Evolutionary conservation across 2,888 invertebrate species (phyloP).

Genomic region (Carterocephalus palaemon): DNA sequence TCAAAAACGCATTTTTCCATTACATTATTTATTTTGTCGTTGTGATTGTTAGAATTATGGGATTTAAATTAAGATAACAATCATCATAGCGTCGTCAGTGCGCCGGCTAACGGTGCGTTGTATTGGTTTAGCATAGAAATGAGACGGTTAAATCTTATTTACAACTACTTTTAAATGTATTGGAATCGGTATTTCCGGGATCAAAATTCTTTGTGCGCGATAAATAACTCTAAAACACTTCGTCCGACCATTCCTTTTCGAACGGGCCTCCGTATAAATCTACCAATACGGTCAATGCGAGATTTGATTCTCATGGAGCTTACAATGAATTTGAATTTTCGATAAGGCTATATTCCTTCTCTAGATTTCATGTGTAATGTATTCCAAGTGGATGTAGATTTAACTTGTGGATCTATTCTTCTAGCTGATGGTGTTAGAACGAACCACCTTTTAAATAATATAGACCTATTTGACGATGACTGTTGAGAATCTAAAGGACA

Average conservation of each 20-base stretch:
- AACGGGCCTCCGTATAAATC: constrained; percentile 12
- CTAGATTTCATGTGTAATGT: constrained; percentile 3
- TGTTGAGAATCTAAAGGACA: too few species aligned
- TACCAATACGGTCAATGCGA: neutral
- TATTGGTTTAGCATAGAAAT: constrained; percentile 27
- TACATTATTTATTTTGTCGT: constrained; percentile 6
- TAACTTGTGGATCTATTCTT: neutral
- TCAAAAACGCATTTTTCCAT: too few species aligned
- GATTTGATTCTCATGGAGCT: constrained; percentile 9
- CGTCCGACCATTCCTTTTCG: constrained; percentile 9
- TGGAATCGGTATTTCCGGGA: constrained; percentile 10
- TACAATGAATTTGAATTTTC: constrained; percentile 11
- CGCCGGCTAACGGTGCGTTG: constrained; percentile 8
- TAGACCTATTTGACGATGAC: too few species aligned
- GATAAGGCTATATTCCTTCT: constrained; percentile 8
- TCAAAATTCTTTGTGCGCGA: constrained; percentile 5
- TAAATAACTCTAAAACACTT: constrained; percentile 17
- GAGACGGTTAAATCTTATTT: constrained; percentile 22
- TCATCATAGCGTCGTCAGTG: constrained; percentile 11
- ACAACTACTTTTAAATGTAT: constrained; percentile 19
- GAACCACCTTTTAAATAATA: too few species aligned
- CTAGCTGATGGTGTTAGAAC: constrained; percentile 3
- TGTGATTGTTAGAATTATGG: constrained; percentile 9
- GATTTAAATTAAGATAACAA: constrained; percentile 16
- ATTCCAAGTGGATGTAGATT: constrained; percentile 1